Evolutionary conservation across 2,888 invertebrate species (phyloP), one percentile per base, ranked within the genome.

Genomic region (Heliconius charithonia): DNA sequence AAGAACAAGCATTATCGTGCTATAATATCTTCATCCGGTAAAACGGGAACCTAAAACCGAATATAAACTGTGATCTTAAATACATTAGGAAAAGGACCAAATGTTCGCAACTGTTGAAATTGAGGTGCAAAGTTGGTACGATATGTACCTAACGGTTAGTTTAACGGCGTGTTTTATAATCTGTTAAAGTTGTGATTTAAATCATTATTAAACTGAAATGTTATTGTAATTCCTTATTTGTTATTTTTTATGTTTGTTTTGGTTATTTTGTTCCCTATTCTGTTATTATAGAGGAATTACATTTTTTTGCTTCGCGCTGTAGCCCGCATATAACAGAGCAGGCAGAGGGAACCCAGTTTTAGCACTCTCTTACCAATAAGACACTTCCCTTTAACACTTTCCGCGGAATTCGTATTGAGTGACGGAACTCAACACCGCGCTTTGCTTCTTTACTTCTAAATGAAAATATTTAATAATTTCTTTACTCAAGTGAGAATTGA

Each of bases 81-180:
- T 78, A 82, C 80, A 81, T 82, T 82, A 81, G 81, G 69, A 79
- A 56, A 77, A 73, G 74, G 77, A 67, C 75, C 76, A 41, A 82
- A 82, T 76, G 80, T 81, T 81, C 65, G 72, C 66, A 81, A 81
- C 79, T 78, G 81, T 81, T 75, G 67, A 67, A 78, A 81, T 82
- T 79, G 80, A 81, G 80, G 79, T 80, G 79, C 37, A 67, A 82
- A 80, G 82, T 82, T 82, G 62, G 27, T 67, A 66, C 79, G 75
- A 76, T 79, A 65, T 56, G 41, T 67, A 69, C 16, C 25, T 45
- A 22, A 72, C 75, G 59, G 66, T 67, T 79, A 76, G 71, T 79
- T 76, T 72, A 79, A 79, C 72, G 45, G 41, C 67, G 41, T 32
- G 66, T 77, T 79, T 76, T 72, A 79, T 79, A 79, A 72, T 76